Base-by-base conservation (phyloP, 1,140 invertebrate species). In the Eurosta solidaginis region DNA sequence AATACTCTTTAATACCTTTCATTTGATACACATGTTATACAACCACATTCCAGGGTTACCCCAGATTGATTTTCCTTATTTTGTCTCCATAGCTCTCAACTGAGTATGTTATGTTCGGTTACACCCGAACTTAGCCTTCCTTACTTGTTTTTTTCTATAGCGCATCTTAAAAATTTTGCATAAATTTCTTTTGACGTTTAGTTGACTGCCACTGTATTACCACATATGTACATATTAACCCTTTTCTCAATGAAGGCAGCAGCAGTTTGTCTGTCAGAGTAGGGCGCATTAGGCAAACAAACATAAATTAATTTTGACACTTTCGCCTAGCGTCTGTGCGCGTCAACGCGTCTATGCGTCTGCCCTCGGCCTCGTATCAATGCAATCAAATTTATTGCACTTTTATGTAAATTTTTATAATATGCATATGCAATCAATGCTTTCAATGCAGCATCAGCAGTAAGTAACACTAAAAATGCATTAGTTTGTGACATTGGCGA, bases 281-380 rank as follows among this genome's bases (percentile, higher is more conserved):
- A 80, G 78, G 78, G 78, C 78, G 44, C 54, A 76, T 78, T 76
- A 76, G 76, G 73, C 78, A 81, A 81, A 81, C 80, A 81, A 80
- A 81, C 76, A 81, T 81, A 81, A 80, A 80, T 81, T 81, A 80
- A 80, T 80, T 78, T 68, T 80, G 80, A 81, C 80, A 80, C 68
- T 79, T 79, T 77, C 40, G 76, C 54, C 52, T 25, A 14, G 22
- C n/a, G 49, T 25, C 36, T 42, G 52, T 14, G 52, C 52, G 68
- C 40, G n/a, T 42, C 40, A 36, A 40, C 33, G 20, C 49, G 27
- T 22, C 50, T 49, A 29, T 74, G 20, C 73, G 20, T 45, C 42
- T 45, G 40, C 73, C 22, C 20, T 47, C 42, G 47, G 44, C 42
- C 25, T 36, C 20, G 29, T 50, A 25, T 27, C n/a, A n/a, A n/a